Evolutionary conservation across 2,888 invertebrate genomes (phyloP).

Genomic region (Scaptomyza caliginosa): DNA sequence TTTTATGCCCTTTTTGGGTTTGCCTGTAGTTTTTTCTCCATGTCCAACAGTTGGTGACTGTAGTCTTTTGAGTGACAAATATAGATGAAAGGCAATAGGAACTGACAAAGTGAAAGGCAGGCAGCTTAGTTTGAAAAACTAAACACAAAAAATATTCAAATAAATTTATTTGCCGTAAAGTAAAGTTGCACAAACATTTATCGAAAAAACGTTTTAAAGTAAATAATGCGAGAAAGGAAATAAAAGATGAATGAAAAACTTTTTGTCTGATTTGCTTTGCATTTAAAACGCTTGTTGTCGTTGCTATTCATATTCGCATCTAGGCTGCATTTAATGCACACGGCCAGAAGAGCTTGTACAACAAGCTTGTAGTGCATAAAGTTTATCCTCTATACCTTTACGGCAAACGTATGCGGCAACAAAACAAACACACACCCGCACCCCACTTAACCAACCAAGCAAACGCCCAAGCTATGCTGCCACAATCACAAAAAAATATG

Average conservation of each 20-base stretch:
- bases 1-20: neutral
- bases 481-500: slow-evolving; percentile 26
- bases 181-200: neutral
- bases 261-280: slow-evolving; percentile 1
- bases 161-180: neutral
- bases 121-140: neutral
- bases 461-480: slow-evolving; percentile 3
- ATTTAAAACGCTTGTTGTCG: neutral
- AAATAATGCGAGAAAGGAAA: neutral
- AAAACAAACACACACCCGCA: slow-evolving; percentile 19
- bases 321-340: slow-evolving; percentile 1
- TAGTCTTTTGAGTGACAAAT: slow-evolving; percentile 3
- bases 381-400: neutral
- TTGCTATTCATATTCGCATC: neutral
- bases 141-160: neutral
- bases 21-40: neutral
- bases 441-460: neutral
- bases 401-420: neutral
- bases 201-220: neutral
- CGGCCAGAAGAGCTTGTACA: slow-evolving; percentile 4
- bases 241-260: neutral
- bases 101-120: neutral
- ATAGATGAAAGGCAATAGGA: neutral
- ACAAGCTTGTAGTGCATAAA: slow-evolving; percentile 15
- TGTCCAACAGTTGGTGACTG: neutral